These are phyloP conservation scores for Calycopis cecrops DNA, from an alignment of 1,140 invertebrate species.

Conservation along the genomic window DNA sequence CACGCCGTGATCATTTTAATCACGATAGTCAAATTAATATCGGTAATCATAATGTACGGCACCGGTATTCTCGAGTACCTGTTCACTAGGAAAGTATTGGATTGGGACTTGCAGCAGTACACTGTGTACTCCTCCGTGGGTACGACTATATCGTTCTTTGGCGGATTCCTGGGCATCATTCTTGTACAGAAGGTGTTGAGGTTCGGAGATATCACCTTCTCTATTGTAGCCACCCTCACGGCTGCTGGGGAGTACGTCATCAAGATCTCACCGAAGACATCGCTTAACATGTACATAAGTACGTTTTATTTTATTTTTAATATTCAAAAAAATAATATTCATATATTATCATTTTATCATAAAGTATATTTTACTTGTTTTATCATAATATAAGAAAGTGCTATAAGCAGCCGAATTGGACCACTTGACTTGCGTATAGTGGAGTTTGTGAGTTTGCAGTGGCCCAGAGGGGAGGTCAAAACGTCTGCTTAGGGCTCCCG, in stretches of 20 bases:
- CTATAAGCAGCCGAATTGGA: no score
- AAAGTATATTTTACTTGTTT: no score
- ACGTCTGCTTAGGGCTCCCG: no score
- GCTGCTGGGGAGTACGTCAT: constrained; percentile 61
- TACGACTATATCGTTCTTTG: constrained; percentile 64
- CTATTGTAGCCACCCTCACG: constrained; percentile 54
- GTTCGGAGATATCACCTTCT: constrained; percentile 60
- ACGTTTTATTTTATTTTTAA: constrained; percentile 30
- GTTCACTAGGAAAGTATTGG: constrained; percentile 79
- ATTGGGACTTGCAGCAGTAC: constrained; percentile 80
- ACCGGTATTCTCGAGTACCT: constrained; percentile 77
- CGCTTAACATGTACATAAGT: constrained; percentile 82
- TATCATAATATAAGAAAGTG: no score
- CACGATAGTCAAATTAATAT: constrained; percentile 72
- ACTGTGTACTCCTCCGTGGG: constrained; percentile 70
- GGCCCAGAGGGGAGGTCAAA: no score
- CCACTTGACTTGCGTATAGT: no score
- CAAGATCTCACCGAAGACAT: constrained; percentile 70
- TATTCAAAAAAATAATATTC: no score
- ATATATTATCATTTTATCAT: no score
- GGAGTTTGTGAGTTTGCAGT: no score
- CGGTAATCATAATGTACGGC: constrained; percentile 75
- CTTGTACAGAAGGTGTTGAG: constrained; percentile 71
- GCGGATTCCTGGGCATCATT: constrained; percentile 70
- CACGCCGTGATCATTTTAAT: constrained; percentile 78